These are phyloP conservation scores for Chrysocyon brachyurus DNA, from an alignment of 2,797 vertebrate species.

Conservation along the genomic window DNA sequence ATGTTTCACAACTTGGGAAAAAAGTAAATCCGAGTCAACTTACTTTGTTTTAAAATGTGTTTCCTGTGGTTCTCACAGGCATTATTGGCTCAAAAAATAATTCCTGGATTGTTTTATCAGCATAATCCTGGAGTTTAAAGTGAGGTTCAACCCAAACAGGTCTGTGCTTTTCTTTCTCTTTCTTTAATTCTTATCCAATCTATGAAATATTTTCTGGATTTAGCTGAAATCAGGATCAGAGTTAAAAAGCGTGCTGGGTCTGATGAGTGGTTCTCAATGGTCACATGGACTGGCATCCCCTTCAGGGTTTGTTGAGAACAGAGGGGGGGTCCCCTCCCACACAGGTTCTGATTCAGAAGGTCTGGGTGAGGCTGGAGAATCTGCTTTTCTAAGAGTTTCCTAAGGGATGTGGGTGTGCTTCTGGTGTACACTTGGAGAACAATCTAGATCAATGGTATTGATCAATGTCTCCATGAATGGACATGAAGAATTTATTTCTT, in stretches of 20 bases:
- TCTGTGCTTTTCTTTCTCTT: background rate
- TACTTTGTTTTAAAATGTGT: background rate
- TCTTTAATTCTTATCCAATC: background rate
- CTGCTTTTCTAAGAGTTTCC: background rate
- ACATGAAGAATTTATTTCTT: accelerated
- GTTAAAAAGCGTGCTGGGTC: background rate
- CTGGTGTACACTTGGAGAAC: background rate
- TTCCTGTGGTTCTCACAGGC: background rate
- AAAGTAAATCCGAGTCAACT: background rate
- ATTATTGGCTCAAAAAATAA: background rate
- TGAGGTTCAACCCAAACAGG: background rate
- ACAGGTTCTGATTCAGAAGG: background rate
- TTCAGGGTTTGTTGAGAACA: background rate
- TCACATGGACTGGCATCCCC: too few relatives aligned
- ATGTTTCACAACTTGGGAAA: background rate
- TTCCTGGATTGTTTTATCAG: conserved; percentile 1
- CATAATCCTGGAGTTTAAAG: conserved; percentile 32
- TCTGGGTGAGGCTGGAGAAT: background rate
- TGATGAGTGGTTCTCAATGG: background rate
- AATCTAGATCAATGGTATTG: background rate
- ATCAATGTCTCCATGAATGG: background rate
- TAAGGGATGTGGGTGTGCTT: accelerated
- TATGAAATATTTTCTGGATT: conserved; percentile 4
- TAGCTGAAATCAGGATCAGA: background rate
- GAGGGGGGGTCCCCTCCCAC: background rate